phyloP scores from a whole-genome alignment of 92 coral and sea anemone genomes.

The Porites lobata region DNA sequence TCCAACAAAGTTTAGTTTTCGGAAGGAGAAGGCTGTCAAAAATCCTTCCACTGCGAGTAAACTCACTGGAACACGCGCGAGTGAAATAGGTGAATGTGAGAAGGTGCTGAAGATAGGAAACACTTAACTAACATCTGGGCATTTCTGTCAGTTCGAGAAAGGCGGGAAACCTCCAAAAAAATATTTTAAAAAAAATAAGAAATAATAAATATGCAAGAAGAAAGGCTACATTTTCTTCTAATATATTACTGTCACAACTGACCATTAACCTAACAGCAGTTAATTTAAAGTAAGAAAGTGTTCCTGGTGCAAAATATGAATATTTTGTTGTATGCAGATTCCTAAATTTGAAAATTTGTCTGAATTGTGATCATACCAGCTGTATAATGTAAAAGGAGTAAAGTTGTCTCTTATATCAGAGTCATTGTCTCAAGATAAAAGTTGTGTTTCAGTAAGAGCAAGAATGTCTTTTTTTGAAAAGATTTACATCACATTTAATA shows the following conservation, averaged over 20 bases:
- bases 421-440: slow-evolving; percentile 44
- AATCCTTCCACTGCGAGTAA: too few relatives aligned
- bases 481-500: slow-evolving; percentile 56
- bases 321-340: slow-evolving; percentile 3
- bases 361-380: slow-evolving; percentile 30
- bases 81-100: too few relatives aligned
- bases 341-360: slow-evolving; percentile 31
- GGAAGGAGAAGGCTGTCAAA: too few relatives aligned
- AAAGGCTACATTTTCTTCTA: slow-evolving; percentile 1
- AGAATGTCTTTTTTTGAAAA: slow-evolving; percentile 58
- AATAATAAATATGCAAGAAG: slow-evolving; percentile 23
- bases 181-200: background rate
- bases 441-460: slow-evolving; percentile 79
- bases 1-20: too few relatives aligned
- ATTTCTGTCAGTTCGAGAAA: too few relatives aligned
- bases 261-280: slow-evolving; percentile 1
- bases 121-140: too few relatives aligned
- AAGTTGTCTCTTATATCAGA: slow-evolving; percentile 39
- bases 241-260: background rate
- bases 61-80: too few relatives aligned
- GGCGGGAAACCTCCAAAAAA: background rate
- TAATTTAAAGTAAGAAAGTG: slow-evolving; percentile 14
- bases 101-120: too few relatives aligned
- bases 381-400: slow-evolving; percentile 53
- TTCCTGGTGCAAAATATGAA: slow-evolving; percentile 4